Percentiles rank a stretch among this genome's conserved stretches.
Conservation (phyloP, 2,888 invertebrate species). For the Dolomedes plantarius region DNA sequence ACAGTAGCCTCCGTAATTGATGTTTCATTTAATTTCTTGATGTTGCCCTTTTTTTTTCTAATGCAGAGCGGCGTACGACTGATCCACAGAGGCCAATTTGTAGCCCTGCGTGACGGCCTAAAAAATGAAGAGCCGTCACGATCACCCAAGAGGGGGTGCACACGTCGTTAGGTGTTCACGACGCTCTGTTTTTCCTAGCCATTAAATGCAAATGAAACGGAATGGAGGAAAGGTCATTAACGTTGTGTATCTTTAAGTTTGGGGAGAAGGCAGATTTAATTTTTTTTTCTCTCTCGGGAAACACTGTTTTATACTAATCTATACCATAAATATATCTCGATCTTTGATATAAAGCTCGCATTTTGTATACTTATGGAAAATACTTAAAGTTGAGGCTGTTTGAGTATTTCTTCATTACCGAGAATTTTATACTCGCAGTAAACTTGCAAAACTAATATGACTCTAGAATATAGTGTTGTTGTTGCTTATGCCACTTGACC, state of each 20-base stretch:
- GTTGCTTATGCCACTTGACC: too few species aligned
- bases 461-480: too few species aligned
- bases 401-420: too few species aligned
- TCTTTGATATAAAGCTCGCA: too few species aligned
- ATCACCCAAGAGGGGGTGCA: constrained; percentile 26
- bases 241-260: not conserved
- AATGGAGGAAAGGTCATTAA: not conserved
- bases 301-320: too few species aligned
- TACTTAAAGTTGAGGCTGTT: too few species aligned
- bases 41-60: not conserved
- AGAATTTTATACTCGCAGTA: too few species aligned
- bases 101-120: not conserved
- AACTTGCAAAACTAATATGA: too few species aligned
- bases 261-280: not conserved
- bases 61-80: not conserved
- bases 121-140: constrained; percentile 55
- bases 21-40: not conserved
- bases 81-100: not conserved
- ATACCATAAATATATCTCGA: too few species aligned
- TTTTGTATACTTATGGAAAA: too few species aligned
- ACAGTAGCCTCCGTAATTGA: not conserved
- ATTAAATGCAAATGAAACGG: constrained; percentile 9
- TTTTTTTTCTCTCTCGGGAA: too few species aligned
- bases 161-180: not conserved
- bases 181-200: not conserved